A percentile compares a stretch with the other conserved stretches of the same genome.
Evolutionary conservation across 2,797 vertebrate genomes (phyloP).

Genomic region (Anolis apletophallus): DNA sequence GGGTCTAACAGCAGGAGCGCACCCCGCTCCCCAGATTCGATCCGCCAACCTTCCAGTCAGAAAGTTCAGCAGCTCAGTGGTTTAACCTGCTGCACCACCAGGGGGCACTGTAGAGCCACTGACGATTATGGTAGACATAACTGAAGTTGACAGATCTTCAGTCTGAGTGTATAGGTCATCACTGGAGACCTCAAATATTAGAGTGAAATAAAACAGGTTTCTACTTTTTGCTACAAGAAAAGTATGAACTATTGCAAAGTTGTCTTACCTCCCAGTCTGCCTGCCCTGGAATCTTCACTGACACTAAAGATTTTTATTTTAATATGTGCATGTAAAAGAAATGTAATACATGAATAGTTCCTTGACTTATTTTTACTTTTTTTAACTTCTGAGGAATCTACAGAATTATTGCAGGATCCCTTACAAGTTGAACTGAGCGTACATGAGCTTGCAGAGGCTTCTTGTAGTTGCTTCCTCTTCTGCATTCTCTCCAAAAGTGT

Average conservation of each 20-base stretch:
- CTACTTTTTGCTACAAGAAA: background rate
- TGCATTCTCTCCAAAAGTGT: background rate
- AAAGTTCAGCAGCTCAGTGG: too few relatives aligned
- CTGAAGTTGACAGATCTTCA: background rate
- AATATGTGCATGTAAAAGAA: background rate
- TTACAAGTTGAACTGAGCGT: background rate
- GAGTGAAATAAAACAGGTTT: background rate
- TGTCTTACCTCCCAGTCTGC: background rate
- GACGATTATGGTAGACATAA: background rate
- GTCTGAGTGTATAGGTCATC: background rate
- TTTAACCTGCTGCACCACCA: too few relatives aligned
- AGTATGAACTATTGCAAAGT: background rate
- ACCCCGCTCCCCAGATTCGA: too few relatives aligned
- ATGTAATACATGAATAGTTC: background rate
- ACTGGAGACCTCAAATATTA: background rate
- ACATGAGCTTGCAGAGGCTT: too few relatives aligned
- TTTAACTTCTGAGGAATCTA: background rate
- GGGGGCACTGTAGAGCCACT: background rate
- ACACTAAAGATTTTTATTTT: background rate
- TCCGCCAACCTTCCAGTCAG: too few relatives aligned
- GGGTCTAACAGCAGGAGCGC: too few relatives aligned
- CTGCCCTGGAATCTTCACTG: background rate
- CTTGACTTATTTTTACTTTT: background rate
- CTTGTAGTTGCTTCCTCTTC: background rate
- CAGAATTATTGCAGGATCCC: background rate